Evolutionary conservation across 2,888 invertebrate species (phyloP).

Genomic region (Dendrolimus pini): DNA sequence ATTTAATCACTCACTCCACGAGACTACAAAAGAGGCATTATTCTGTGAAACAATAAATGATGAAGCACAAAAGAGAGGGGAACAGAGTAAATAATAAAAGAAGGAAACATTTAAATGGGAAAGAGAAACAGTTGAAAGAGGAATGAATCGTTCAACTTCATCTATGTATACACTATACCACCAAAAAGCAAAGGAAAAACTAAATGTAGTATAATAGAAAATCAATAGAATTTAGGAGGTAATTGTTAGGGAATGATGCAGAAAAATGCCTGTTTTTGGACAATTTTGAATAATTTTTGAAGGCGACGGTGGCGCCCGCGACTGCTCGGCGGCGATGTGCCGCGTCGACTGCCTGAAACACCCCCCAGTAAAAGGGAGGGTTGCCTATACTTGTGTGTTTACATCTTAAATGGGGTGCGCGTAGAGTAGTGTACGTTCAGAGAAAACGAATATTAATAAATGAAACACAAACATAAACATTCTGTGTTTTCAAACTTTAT

Average conservation of each 20-base stretch:
- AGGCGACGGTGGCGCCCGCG: constrained; percentile 23
- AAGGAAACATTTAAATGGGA: background rate
- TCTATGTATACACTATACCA: background rate
- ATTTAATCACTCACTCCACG: background rate
- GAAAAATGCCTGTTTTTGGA: background rate
- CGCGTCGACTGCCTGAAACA: constrained; percentile 53
- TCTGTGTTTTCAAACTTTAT: no score
- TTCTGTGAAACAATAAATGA: background rate
- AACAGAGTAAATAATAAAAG: background rate
- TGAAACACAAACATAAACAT: no score
- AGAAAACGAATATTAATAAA: background rate
- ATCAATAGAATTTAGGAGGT: background rate
- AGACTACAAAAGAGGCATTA: background rate
- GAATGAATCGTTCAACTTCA: background rate
- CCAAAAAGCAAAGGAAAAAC: background rate
- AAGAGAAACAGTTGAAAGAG: background rate
- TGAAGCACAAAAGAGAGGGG: background rate
- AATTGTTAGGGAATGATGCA: background rate
- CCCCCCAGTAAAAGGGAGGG: constrained; percentile 31
- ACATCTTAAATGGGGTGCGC: constrained; percentile 68
- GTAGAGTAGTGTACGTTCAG: constrained; percentile 32
- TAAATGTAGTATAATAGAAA: background rate
- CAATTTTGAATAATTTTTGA: constrained; percentile 4
- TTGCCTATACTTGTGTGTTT: constrained; percentile 66
- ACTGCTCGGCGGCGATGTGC: constrained; percentile 47